These are phyloP conservation scores for Chymomyza procnemis DNA, from an alignment of 2,888 invertebrate species.

Conservation along the genomic window DNA sequence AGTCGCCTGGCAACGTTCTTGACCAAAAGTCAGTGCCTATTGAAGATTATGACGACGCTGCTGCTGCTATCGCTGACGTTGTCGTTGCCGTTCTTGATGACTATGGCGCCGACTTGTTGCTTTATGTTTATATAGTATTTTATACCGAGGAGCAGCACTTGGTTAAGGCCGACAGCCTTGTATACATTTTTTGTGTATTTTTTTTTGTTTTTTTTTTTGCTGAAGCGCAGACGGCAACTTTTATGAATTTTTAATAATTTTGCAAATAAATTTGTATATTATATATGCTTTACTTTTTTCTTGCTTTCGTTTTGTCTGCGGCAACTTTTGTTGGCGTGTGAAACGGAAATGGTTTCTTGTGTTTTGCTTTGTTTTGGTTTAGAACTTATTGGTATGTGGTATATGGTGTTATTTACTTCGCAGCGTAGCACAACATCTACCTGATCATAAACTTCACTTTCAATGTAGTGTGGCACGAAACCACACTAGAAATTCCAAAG, in stretches of 20 bases:
- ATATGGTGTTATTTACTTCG: slow-evolving; percentile 9
- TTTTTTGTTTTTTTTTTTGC: slow-evolving; percentile 25
- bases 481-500: background rate
- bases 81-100: slow-evolving; percentile 29
- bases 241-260: slow-evolving; percentile 61
- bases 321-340: slow-evolving; percentile 41
- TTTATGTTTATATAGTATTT: slow-evolving; percentile 41
- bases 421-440: background rate
- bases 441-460: background rate
- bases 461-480: slow-evolving; percentile 5
- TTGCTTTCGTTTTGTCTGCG: slow-evolving; percentile 21
- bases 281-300: background rate
- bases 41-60: background rate
- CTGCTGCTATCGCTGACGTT: background rate
- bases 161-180: slow-evolving; percentile 2
- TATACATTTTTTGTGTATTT: slow-evolving; percentile 12
- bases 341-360: slow-evolving; percentile 51
- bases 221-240: slow-evolving; percentile 22
- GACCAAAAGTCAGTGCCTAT: slow-evolving; percentile 19
- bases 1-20: slow-evolving; percentile 16
- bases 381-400: slow-evolving; percentile 2
- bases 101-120: slow-evolving; percentile 66
- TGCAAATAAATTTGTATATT: background rate
- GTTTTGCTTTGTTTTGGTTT: slow-evolving; percentile 5
- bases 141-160: slow-evolving; percentile 6